A percentile compares a stretch with the other conserved stretches of the same genome.
Evolutionary conservation across 1,140 invertebrate species (phyloP).

Genomic region (Vollenhovia emeryi): DNA sequence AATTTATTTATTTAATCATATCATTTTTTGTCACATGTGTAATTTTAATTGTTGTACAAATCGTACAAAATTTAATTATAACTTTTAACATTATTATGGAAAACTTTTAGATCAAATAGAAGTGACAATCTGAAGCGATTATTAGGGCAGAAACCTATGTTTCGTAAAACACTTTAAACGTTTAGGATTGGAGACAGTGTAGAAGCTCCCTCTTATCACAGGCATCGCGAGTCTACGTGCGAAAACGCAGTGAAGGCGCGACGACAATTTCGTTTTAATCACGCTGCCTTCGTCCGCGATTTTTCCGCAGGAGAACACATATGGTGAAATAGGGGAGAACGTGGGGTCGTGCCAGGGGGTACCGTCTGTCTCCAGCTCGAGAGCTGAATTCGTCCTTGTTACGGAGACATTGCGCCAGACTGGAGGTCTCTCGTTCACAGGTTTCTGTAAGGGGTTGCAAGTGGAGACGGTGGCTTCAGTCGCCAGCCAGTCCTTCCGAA

Average conservation of each 20-base stretch:
- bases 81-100: background rate
- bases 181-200: background rate
- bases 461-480: slow-evolving; percentile 70
- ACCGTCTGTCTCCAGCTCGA: slow-evolving; percentile 51
- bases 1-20: background rate
- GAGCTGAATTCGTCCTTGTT: slow-evolving; percentile 70
- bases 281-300: slow-evolving; percentile 1
- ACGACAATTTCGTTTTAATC: slow-evolving; percentile 48
- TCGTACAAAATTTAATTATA: slow-evolving; percentile 8
- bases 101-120: background rate
- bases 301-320: slow-evolving; percentile 1
- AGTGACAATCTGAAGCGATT: background rate
- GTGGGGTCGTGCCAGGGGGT: background rate
- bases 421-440: slow-evolving; percentile 69
- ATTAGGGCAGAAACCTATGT: background rate
- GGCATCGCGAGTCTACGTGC: background rate
- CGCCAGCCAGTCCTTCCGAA: slow-evolving; percentile 72
- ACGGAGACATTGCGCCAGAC: slow-evolving; percentile 51
- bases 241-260: background rate
- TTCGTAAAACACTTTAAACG: background rate
- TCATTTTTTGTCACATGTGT: background rate
- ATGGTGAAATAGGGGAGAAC: background rate
- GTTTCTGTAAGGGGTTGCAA: slow-evolving; percentile 63
- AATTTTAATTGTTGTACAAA: background rate
- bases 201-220: background rate